Conservation (phyloP, 2,113 vertebrate genomes). For the Chamaea fasciata region DNA sequence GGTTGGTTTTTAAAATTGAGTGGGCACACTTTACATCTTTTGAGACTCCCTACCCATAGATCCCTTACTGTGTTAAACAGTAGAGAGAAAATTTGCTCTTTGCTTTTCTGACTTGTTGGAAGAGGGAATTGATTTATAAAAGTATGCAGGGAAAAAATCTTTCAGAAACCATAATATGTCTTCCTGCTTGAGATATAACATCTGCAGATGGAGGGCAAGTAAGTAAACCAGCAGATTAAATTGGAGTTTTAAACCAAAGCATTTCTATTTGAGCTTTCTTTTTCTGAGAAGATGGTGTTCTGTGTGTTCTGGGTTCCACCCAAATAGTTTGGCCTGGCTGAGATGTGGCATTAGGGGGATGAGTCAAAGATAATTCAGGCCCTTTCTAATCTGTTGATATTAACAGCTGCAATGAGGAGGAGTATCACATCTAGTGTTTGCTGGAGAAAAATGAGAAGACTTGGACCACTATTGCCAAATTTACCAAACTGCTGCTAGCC, state of each 20-base stretch:
- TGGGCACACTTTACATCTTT: neutral
- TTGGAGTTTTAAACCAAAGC: neutral
- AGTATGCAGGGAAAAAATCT: neutral
- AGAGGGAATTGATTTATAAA: neutral
- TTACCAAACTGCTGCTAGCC: neutral
- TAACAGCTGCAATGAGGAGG: neutral
- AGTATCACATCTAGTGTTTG: neutral
- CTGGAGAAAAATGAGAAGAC: neutral
- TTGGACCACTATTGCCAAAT: neutral
- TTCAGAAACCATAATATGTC: neutral
- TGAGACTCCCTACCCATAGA: neutral
- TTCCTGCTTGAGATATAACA: neutral
- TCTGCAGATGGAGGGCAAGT: neutral
- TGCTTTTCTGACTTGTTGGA: neutral
- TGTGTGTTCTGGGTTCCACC: neutral
- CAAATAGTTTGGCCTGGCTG: neutral
- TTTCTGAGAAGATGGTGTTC: neutral
- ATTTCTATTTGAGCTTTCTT: neutral
- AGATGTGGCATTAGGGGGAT: neutral
- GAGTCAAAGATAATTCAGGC: neutral
- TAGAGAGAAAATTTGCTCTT: neutral
- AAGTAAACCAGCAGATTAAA: neutral
- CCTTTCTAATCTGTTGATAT: neutral
- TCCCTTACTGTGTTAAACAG: neutral
- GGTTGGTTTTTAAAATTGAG: neutral